phyloP scores from a whole-genome alignment of 1,140 invertebrate genomes.

The Papilio xuthus region DNA sequence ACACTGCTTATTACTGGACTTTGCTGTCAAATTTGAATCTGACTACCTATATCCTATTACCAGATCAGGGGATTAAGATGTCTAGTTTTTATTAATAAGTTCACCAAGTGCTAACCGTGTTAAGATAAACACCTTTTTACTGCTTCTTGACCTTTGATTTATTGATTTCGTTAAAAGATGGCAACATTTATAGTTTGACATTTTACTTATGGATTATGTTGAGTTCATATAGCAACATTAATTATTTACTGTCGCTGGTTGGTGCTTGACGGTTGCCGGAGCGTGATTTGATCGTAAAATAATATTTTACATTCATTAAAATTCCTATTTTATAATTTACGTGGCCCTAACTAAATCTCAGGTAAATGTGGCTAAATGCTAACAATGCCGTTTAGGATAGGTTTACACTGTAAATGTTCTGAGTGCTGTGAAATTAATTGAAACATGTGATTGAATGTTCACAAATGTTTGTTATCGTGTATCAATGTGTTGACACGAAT shows the following conservation, averaged over 20 bases:
- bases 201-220: not conserved
- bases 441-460: slow-evolving; percentile 1
- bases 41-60: too few species aligned
- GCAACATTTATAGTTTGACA: slow-evolving; percentile 3
- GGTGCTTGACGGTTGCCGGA: not conserved
- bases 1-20: too few species aligned
- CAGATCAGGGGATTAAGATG: too few species aligned
- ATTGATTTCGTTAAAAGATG: not conserved
- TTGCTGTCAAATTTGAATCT: too few species aligned
- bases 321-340: slow-evolving; percentile 18
- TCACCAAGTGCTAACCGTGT: too few species aligned
- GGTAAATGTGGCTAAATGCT: slow-evolving; percentile 4
- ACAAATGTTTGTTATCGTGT: slow-evolving; percentile 1
- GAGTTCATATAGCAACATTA: not conserved
- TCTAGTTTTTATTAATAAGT: too few species aligned
- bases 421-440: not conserved
- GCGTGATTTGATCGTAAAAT: not conserved
- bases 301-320: slow-evolving; percentile 37
- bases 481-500: not conserved
- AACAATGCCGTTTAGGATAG: not conserved
- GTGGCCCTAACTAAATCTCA: not conserved
- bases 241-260: not conserved
- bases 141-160: too few species aligned
- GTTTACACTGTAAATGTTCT: not conserved
- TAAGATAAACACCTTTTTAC: too few species aligned